Percentiles rank a stretch among this genome's conserved stretches.
Evolutionary conservation across 2,113 vertebrate genomes (phyloP).

Genomic region (Gymnorhina tibicen): DNA sequence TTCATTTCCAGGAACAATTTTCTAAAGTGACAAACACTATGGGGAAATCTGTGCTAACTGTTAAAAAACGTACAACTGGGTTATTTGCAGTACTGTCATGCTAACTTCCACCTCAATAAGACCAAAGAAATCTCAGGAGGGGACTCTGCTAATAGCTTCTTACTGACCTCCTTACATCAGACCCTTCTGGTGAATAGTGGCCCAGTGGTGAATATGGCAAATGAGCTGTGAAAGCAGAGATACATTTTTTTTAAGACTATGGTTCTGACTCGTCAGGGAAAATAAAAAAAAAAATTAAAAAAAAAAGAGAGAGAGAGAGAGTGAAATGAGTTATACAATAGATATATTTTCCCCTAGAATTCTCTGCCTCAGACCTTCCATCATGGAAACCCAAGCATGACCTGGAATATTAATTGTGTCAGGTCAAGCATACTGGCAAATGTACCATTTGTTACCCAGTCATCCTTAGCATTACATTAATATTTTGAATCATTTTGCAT

Average conservation of each 20-base stretch:
- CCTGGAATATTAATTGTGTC: slow-evolving; percentile 80
- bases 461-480: slow-evolving; percentile 81
- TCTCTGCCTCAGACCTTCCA: slow-evolving; percentile 61
- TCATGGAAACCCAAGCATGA: slow-evolving; percentile 78
- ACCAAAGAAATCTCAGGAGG: slow-evolving; percentile 77
- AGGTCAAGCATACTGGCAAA: slow-evolving; percentile 75
- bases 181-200: slow-evolving; percentile 67
- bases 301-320: not conserved
- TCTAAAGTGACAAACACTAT: slow-evolving; percentile 79
- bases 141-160: slow-evolving; percentile 79
- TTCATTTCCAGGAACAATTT: slow-evolving; percentile 78
- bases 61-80: slow-evolving; percentile 70
- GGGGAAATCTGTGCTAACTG: slow-evolving; percentile 81
- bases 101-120: slow-evolving; percentile 81
- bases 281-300: not conserved
- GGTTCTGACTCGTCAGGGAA: not conserved
- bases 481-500: slow-evolving; percentile 79
- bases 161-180: slow-evolving; percentile 72
- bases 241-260: slow-evolving; percentile 40
- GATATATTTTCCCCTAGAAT: slow-evolving; percentile 70
- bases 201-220: slow-evolving; percentile 74
- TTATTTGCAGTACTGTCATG: slow-evolving; percentile 82
- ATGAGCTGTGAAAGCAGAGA: slow-evolving; percentile 78
- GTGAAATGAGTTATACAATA: slow-evolving; percentile 72
- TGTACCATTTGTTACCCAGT: slow-evolving; percentile 81